phyloP scores from a whole-genome alignment of 1,140 invertebrate species.

The Pomacea maculata region DNA sequence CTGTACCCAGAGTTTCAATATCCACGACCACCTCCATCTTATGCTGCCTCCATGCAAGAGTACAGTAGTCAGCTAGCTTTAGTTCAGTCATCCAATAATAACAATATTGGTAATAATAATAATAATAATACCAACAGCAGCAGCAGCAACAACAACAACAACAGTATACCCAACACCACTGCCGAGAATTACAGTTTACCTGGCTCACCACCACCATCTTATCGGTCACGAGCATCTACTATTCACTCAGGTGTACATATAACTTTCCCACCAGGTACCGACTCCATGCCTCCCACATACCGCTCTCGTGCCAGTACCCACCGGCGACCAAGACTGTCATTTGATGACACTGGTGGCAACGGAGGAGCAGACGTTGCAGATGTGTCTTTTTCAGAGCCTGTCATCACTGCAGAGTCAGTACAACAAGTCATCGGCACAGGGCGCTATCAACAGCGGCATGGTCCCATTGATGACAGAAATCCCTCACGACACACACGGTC shows the following conservation, averaged over 20 bases:
- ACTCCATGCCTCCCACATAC: slow-evolving; percentile 59
- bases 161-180: slow-evolving; percentile 20
- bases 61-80: slow-evolving; percentile 54
- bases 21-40: slow-evolving; percentile 61
- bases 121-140: slow-evolving; percentile 14
- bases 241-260: slow-evolving; percentile 60
- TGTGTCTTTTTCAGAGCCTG: slow-evolving; percentile 40
- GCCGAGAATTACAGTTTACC: slow-evolving; percentile 54
- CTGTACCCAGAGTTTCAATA: slow-evolving; percentile 64
- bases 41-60: slow-evolving; percentile 63
- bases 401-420: slow-evolving; percentile 14
- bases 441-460: slow-evolving; percentile 9
- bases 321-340: slow-evolving; percentile 43
- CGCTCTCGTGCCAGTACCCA: slow-evolving; percentile 49
- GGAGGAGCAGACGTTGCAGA: slow-evolving; percentile 28
- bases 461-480: not conserved
- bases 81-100: slow-evolving; percentile 32
- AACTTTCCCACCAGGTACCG: slow-evolving; percentile 53
- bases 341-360: slow-evolving; percentile 34
- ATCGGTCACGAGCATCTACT: slow-evolving; percentile 58
- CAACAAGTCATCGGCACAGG: slow-evolving; percentile 13
- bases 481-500: slow-evolving; percentile 1
- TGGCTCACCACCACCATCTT: slow-evolving; percentile 61
- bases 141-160: slow-evolving; percentile 26
- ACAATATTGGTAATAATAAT: slow-evolving; percentile 24